Evolutionary conservation across 2,888 invertebrate genomes (phyloP).

Genomic region (Heliconius ethilla): DNA sequence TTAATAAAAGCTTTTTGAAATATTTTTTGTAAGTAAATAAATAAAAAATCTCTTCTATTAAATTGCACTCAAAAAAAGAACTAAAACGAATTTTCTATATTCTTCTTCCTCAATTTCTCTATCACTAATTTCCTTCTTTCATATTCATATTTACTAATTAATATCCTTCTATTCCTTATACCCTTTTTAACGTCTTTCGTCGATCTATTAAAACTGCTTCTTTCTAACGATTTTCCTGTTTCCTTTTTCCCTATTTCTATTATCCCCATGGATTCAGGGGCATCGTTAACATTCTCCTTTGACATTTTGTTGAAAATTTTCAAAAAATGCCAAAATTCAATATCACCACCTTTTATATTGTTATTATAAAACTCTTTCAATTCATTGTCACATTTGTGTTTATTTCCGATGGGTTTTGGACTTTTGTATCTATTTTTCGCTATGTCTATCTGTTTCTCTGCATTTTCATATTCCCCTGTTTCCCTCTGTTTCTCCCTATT

Average conservation of each 20-base stretch:
- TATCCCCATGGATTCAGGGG: conserved; percentile 55
- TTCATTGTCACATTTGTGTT: conserved; percentile 66
- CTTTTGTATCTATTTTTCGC: conserved; percentile 53
- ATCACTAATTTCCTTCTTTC: conserved; percentile 51
- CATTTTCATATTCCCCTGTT: conserved; percentile 48
- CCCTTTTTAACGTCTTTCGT: conserved; percentile 29
- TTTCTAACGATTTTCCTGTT: conserved; percentile 9
- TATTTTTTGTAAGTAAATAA: neutral
- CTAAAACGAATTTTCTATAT: neutral
- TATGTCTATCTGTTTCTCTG: conserved; percentile 40
- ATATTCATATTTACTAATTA: conserved; percentile 56
- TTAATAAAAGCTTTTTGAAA: too few species aligned
- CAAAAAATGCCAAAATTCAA: conserved; percentile 74
- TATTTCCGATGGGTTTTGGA: conserved; percentile 63
- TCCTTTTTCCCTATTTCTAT: conserved; percentile 14
- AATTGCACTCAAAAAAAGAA: conserved; percentile 1
- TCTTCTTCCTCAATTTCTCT: conserved; percentile 48
- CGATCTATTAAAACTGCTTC: conserved; percentile 17
- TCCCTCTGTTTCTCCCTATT: neutral
- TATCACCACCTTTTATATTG: conserved; percentile 65
- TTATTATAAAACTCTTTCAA: conserved; percentile 65
- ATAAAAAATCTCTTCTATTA: neutral
- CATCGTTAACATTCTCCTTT: conserved; percentile 62
- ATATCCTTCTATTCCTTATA: conserved; percentile 48
- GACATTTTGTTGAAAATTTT: conserved; percentile 72